Percentiles rank a stretch among this genome's conserved stretches.
phyloP scores from a whole-genome alignment of 2,797 vertebrate genomes.

The Cossypha caffra region DNA sequence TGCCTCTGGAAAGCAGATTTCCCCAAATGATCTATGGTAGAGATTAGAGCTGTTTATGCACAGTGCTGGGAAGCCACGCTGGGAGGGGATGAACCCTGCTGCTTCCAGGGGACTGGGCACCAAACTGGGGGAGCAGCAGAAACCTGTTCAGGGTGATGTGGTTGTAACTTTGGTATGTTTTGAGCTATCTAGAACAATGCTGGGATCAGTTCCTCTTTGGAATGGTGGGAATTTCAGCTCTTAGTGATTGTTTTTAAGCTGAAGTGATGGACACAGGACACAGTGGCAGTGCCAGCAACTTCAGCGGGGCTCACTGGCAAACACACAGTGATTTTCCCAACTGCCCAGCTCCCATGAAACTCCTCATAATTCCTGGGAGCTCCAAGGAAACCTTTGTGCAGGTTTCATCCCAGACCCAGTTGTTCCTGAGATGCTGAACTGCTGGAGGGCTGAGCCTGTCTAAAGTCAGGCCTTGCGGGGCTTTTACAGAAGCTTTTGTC shows the following conservation, averaged over 20 bases:
- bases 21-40: not conserved
- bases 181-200: not conserved
- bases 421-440: not conserved
- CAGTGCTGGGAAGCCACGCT: slow-evolving; percentile 9
- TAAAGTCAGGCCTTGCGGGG: not conserved
- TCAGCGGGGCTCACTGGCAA: not conserved
- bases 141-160: not conserved
- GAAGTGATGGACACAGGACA: not conserved
- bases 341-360: not conserved
- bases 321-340: rapidly evolving
- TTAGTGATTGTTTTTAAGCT: not conserved
- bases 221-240: not conserved
- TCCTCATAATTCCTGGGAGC: not conserved
- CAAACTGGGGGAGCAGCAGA: not conserved
- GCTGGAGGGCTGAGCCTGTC: not conserved
- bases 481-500: not conserved
- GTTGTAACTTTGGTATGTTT: not conserved
- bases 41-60: not conserved
- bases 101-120: not conserved
- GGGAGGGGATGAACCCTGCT: not conserved
- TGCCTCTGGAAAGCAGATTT: slow-evolving; percentile 38
- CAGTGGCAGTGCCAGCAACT: not conserved
- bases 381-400: not conserved
- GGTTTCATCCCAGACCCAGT: not conserved
- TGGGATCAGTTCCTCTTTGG: not conserved